Evolutionary conservation across 2,888 invertebrate species (phyloP).

Genomic region (Gryllus longicercus): DNA sequence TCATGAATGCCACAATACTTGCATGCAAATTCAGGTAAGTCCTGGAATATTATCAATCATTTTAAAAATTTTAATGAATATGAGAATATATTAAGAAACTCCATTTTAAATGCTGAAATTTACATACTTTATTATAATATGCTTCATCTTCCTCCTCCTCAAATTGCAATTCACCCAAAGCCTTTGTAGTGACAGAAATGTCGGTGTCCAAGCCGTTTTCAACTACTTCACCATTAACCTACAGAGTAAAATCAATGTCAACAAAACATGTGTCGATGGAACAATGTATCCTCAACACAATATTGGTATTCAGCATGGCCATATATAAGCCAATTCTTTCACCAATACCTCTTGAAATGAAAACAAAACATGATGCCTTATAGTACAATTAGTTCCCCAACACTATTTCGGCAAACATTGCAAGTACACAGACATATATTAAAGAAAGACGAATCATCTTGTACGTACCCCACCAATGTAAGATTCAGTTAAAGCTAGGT

Average conservation of each 20-base stretch:
- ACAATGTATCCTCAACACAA: no score
- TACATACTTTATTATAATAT: constrained; percentile 64
- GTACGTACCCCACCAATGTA: not conserved
- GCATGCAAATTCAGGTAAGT: constrained; percentile 94
- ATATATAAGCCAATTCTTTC: no score
- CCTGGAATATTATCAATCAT: constrained; percentile 54
- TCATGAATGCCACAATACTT: constrained; percentile 99
- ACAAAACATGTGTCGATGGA: not conserved
- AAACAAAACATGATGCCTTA: no score
- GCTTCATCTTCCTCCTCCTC: constrained; percentile 94
- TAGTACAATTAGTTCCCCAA: no score
- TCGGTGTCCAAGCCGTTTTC: constrained; percentile 57
- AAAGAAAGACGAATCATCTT: not conserved
- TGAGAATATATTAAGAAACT: not conserved
- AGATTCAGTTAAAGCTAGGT: constrained; percentile 24
- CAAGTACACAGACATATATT: no score
- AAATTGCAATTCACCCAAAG: constrained; percentile 84
- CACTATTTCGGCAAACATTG: no score
- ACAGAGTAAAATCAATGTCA: constrained; percentile 40
- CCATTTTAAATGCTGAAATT: not conserved
- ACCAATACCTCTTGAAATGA: no score
- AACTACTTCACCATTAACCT: constrained; percentile 68
- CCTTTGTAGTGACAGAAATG: constrained; percentile 66
- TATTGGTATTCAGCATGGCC: no score
- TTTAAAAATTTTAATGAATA: not conserved